phyloP scores from a whole-genome alignment of 2,888 invertebrate genomes.

The Polymixis lichenea region DNA sequence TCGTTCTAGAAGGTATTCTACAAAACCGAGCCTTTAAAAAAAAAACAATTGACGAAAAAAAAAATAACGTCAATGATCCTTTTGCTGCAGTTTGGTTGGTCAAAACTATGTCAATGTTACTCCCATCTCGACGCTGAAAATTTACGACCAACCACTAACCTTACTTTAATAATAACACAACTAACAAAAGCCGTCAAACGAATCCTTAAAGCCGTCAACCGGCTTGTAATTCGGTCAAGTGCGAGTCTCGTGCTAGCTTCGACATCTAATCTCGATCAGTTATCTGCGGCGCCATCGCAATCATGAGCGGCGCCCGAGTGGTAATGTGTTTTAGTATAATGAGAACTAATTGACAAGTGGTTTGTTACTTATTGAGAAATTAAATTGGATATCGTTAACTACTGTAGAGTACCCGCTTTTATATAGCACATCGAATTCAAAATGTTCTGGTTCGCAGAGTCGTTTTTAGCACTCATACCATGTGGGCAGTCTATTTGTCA shows the following conservation, averaged over 20 bases:
- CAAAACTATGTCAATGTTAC: slow-evolving; percentile 1
- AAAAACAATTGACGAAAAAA: no score
- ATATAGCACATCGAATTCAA: neutral
- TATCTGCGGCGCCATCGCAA: slow-evolving; percentile 62
- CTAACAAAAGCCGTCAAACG: slow-evolving; percentile 39
- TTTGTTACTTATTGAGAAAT: slow-evolving; percentile 43
- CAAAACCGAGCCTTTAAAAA: no score
- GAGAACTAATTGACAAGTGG: slow-evolving; percentile 54
- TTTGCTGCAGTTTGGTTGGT: neutral
- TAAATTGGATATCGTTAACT: slow-evolving; percentile 27
- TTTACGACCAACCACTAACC: slow-evolving; percentile 10
- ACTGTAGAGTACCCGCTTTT: neutral
- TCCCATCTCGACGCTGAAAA: slow-evolving; percentile 1
- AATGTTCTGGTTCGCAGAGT: neutral
- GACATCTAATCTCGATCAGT: slow-evolving; percentile 61
- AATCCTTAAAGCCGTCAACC: slow-evolving; percentile 49
- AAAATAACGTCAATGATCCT: no score
- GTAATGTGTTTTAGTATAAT: slow-evolving; percentile 60
- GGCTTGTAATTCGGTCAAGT: slow-evolving; percentile 62
- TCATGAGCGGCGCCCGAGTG: slow-evolving; percentile 47
- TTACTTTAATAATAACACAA: slow-evolving; percentile 13
- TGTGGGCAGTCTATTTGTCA: no score
- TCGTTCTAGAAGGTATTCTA: no score
- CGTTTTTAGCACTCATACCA: no score
- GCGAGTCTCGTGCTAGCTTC: slow-evolving; percentile 53